Conservation (phyloP, 2,797 vertebrate species). For the Lepus townsendii region DNA sequence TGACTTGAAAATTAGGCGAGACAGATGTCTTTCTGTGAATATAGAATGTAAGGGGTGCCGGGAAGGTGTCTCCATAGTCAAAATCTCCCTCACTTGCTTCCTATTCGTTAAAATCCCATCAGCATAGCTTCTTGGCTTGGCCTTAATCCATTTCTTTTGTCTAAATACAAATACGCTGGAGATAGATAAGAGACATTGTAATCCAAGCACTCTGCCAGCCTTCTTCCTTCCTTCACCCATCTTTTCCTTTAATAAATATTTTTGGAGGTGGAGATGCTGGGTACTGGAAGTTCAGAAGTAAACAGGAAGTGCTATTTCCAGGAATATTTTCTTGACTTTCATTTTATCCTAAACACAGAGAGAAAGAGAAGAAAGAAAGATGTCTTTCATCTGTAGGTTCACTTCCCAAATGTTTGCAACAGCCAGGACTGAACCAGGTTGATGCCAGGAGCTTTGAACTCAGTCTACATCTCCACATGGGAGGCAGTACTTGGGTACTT, state of each 20-base stretch:
- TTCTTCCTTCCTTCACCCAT: neutral
- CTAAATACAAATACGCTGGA: neutral
- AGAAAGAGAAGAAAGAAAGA: too few relatives aligned
- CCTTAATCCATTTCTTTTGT: neutral
- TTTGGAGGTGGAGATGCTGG: neutral
- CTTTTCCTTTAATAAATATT: neutral
- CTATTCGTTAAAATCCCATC: neutral
- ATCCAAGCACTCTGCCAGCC: neutral
- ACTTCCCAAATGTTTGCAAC: too few relatives aligned
- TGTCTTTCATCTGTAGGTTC: too few relatives aligned
- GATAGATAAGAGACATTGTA: neutral
- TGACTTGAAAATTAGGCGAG: neutral
- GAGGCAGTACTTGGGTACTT: too few relatives aligned
- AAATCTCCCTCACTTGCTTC: neutral
- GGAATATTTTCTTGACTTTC: neutral
- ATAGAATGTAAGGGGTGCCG: neutral
- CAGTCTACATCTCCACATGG: too few relatives aligned
- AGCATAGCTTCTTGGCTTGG: neutral
- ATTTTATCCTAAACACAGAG: too few relatives aligned
- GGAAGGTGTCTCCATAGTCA: neutral
- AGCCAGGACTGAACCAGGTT: too few relatives aligned
- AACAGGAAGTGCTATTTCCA: neutral
- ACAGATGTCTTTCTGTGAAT: neutral
- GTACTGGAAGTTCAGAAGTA: neutral
- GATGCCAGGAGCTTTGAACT: too few relatives aligned